A percentile compares a stretch with the other conserved stretches of the same genome.
phyloP scores from a whole-genome alignment of 2,888 invertebrate genomes.

The Torymus auratus region DNA sequence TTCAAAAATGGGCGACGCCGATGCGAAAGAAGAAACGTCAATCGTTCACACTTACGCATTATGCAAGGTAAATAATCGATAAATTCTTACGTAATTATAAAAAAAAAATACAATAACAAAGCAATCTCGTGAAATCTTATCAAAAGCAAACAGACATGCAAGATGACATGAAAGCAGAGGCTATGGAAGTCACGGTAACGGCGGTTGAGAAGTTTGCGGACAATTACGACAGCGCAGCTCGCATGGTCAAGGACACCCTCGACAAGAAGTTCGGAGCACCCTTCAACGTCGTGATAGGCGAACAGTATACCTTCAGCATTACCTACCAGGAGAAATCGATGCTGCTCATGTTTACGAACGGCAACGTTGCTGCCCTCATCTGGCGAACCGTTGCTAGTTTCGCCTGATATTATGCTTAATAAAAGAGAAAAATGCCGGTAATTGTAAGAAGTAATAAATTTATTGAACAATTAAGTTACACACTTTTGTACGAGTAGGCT shows the following conservation, averaged over 20 bases:
- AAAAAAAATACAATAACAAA: conserved; percentile 13
- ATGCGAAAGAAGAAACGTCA: conserved; percentile 77
- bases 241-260: conserved; percentile 94
- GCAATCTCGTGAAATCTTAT: background rate
- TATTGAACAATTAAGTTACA: conserved; percentile 53
- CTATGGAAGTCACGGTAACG: conserved; percentile 92
- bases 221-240: conserved; percentile 91
- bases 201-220: conserved; percentile 94
- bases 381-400: conserved; percentile 67
- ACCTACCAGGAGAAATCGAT: conserved; percentile 93
- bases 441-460: conserved; percentile 48
- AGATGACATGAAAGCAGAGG: conserved; percentile 94
- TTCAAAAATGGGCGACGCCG: conserved; percentile 56
- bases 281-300: conserved; percentile 93
- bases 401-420: background rate
- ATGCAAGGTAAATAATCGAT: conserved; percentile 82
- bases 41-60: conserved; percentile 89
- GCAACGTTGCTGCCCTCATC: conserved; percentile 84
- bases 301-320: conserved; percentile 95
- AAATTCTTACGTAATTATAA: background rate
- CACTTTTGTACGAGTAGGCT: conserved; percentile 35
- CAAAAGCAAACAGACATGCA: conserved; percentile 84
- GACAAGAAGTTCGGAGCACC: conserved; percentile 95
- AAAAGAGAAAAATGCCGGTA: background rate
- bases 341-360: conserved; percentile 93